Evolutionary conservation across 2,113 vertebrate genomes (phyloP).

Genomic region (Mesitornis unicolor): DNA sequence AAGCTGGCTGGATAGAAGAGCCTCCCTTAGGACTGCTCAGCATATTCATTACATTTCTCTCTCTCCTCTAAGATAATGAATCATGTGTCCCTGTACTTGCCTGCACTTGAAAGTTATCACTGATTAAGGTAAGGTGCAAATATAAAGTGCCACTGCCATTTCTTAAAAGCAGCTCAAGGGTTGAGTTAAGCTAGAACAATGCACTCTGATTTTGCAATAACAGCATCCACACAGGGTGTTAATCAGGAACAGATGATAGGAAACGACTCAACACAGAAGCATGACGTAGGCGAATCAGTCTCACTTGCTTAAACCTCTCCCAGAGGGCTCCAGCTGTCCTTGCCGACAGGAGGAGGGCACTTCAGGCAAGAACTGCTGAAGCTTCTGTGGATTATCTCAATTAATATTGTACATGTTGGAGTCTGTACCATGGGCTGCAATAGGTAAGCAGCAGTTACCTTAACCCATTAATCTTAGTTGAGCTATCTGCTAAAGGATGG

Average conservation of each 20-base stretch:
- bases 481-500: not conserved
- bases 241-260: not conserved
- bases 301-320: not conserved
- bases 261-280: not conserved
- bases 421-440: not conserved
- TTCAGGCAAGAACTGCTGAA: not conserved
- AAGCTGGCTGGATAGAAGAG: not conserved
- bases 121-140: not conserved
- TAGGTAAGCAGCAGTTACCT: not conserved
- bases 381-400: not conserved
- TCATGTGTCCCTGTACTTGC: not conserved
- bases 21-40: not conserved
- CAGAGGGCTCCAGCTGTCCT: not conserved
- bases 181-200: not conserved
- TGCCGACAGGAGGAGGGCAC: fast-evolving
- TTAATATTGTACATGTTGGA: not conserved
- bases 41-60: not conserved
- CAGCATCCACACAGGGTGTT: not conserved
- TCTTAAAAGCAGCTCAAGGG: not conserved
- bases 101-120: conserved; percentile 1
- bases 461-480: not conserved
- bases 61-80: not conserved
- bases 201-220: not conserved
- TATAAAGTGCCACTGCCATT: not conserved
- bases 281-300: not conserved